Conservation (phyloP, 2,888 invertebrate genomes). For the Subacronicta megacephala region DNA sequence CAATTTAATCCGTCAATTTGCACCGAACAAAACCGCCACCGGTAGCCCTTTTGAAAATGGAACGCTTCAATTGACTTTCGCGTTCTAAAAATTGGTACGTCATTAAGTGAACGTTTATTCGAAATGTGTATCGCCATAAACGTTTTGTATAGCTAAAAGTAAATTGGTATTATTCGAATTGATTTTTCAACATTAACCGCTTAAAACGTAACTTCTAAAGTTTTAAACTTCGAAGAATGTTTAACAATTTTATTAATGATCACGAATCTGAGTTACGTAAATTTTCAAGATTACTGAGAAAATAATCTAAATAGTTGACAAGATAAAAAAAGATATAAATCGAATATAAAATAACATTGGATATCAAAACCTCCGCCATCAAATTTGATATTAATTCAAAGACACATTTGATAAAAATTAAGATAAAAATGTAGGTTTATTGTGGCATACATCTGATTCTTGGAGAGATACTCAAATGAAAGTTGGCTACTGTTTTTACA, state of each 20-base stretch:
- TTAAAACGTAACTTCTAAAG: conserved; percentile 7
- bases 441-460: conserved; percentile 55
- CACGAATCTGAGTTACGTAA: conserved; percentile 5
- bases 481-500: conserved; percentile 66
- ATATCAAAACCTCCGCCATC: conserved; percentile 42
- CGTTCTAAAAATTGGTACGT: conserved; percentile 64
- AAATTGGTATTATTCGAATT: conserved; percentile 37
- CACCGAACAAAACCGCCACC: conserved; percentile 73
- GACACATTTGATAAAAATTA: conserved; percentile 50
- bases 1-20: conserved; percentile 82
- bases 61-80: conserved; percentile 67
- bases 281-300: conserved; percentile 10
- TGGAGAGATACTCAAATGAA: conserved; percentile 59
- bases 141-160: conserved; percentile 25
- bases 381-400: conserved; percentile 51
- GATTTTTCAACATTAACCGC: not conserved
- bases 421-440: conserved; percentile 62
- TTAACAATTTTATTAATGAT: not conserved
- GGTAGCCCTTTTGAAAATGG: conserved; percentile 78
- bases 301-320: conserved; percentile 18
- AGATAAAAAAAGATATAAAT: conserved; percentile 43
- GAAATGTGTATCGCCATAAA: conserved; percentile 44
- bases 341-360: conserved; percentile 44
- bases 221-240: not conserved
- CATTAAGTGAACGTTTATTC: conserved; percentile 55